These are phyloP conservation scores for Amiota communis DNA, from an alignment of 2,888 invertebrate species.

Conservation along the genomic window DNA sequence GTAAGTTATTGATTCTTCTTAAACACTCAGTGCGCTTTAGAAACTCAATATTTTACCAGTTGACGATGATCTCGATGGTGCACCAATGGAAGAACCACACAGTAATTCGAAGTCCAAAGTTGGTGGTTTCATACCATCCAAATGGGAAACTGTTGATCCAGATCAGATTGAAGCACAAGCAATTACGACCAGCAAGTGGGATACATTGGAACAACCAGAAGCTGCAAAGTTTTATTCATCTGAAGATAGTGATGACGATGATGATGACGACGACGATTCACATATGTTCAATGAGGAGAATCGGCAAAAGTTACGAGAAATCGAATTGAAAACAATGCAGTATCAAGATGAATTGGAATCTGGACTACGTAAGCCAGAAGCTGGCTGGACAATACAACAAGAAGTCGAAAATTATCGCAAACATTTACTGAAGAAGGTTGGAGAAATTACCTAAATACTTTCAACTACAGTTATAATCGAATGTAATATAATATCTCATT, in stretches of 20 bases:
- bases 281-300: conserved; percentile 80
- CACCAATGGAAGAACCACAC: conserved; percentile 76
- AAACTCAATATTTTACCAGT: conserved; percentile 71
- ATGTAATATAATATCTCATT: not conserved
- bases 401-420: conserved; percentile 93
- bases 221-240: conserved; percentile 71
- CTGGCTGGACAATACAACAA: conserved; percentile 83
- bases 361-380: conserved; percentile 82
- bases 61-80: conserved; percentile 85
- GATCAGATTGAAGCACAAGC: conserved; percentile 86
- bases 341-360: conserved; percentile 97
- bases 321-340: conserved; percentile 95
- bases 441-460: conserved; percentile 5
- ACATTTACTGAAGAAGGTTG: conserved; percentile 89
- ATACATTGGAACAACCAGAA: conserved; percentile 78
- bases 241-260: conserved; percentile 56
- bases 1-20: conserved; percentile 67
- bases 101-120: conserved; percentile 59
- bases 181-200: conserved; percentile 92
- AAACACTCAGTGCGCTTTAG: not conserved
- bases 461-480: not conserved
- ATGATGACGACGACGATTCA: conserved; percentile 67
- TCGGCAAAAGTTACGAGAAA: conserved; percentile 86
- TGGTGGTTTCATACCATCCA: conserved; percentile 89
- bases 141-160: conserved; percentile 97